These are phyloP conservation scores for Chalcosyrphus nemorum DNA, from an alignment of 2,888 invertebrate species.

Conservation along the genomic window DNA sequence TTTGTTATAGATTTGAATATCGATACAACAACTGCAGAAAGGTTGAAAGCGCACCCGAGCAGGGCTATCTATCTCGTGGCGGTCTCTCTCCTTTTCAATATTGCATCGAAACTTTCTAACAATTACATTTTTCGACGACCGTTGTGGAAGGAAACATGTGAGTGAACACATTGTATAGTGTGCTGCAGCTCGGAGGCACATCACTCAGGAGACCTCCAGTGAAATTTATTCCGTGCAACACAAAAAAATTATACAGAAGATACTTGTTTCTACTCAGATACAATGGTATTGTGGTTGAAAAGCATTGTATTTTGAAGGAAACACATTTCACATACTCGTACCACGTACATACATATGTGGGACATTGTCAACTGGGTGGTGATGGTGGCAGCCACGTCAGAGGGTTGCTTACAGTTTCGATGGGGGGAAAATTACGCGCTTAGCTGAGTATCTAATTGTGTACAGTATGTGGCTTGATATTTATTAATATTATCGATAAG, in stretches of 20 bases:
- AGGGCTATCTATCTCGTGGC: conserved; percentile 26
- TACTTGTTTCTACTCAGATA: too few species aligned
- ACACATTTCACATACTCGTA: not conserved
- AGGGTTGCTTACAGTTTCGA: not conserved
- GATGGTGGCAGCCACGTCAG: not conserved
- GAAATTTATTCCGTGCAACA: conserved; percentile 25
- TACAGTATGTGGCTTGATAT: conserved; percentile 37
- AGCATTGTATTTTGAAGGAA: conserved; percentile 13
- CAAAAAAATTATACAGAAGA: not conserved
- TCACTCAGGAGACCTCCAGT: conserved; percentile 47
- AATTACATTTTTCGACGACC: conserved; percentile 17
- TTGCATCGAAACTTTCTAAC: conserved; percentile 32
- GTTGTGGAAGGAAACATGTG: not conserved
- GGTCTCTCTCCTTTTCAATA: conserved; percentile 40
- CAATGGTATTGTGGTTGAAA: not conserved
- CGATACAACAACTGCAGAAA: not conserved
- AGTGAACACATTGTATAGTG: not conserved
- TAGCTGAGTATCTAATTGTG: conserved; percentile 60
- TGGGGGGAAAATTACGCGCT: conserved; percentile 38
- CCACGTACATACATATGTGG: not conserved
- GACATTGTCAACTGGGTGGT: not conserved
- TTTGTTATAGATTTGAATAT: conserved; percentile 19
- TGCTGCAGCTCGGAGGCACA: conserved; percentile 48
- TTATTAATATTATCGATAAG: conserved; percentile 61
- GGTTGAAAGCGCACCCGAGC: not conserved